Evolutionary conservation across 2,888 invertebrate genomes (phyloP).

Genomic region (Acronicta alni): DNA sequence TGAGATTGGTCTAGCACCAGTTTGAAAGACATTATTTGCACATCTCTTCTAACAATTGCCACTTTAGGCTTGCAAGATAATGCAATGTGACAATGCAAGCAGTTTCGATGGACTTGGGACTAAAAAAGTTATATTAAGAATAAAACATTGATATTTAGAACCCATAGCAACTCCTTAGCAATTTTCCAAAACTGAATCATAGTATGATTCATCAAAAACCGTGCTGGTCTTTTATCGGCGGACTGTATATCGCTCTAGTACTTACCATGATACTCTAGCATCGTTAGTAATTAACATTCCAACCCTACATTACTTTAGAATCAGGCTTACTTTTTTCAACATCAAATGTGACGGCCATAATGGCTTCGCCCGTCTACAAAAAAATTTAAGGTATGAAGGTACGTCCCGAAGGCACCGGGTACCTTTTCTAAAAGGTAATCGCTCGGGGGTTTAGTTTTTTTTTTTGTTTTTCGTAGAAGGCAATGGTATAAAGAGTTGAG

Average conservation of each 20-base stretch:
- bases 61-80: neutral
- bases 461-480: conserved; percentile 77
- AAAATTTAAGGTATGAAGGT: conserved; percentile 73
- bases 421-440: conserved; percentile 85
- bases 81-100: neutral
- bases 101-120: neutral
- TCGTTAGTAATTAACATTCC: conserved; percentile 66
- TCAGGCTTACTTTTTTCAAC: conserved; percentile 68
- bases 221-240: neutral
- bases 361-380: conserved; percentile 71
- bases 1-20: neutral
- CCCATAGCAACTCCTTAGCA: too few species aligned
- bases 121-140: too few species aligned
- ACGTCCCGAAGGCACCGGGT: conserved; percentile 69
- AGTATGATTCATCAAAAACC: too few species aligned
- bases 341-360: conserved; percentile 81
- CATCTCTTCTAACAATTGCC: neutral
- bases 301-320: conserved; percentile 65
- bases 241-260: neutral
- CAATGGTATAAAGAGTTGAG: conserved; percentile 77
- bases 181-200: too few species aligned
- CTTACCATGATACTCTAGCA: conserved; percentile 24
- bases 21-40: neutral
- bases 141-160: too few species aligned
- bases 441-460: conserved; percentile 71